These are phyloP conservation scores for Pagrus major DNA, from an alignment of 2,113 vertebrate genomes.

Conservation along the genomic window DNA sequence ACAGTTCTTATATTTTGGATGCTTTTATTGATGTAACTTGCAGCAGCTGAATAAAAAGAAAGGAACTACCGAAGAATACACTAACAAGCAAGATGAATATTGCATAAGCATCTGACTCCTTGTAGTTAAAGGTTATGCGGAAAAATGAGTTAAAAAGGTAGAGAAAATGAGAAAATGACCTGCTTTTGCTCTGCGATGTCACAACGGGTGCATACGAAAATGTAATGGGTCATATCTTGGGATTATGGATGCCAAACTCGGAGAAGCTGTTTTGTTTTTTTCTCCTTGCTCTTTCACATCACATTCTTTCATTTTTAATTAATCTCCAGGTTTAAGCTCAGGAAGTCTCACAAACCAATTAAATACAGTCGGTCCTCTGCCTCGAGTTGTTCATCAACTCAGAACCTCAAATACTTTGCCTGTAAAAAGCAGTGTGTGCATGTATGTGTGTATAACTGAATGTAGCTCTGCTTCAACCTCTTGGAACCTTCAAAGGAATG, in stretches of 20 bases:
- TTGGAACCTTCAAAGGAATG: constrained; percentile 57
- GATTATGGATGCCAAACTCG: constrained; percentile 35
- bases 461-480: constrained; percentile 24
- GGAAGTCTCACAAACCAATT: constrained; percentile 54
- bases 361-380: constrained; percentile 51
- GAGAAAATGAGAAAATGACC: constrained; percentile 2
- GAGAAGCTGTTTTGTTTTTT: constrained; percentile 37
- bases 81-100: constrained; percentile 48
- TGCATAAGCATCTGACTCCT: constrained; percentile 38
- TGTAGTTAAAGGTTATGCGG: constrained; percentile 15
- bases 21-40: constrained; percentile 13
- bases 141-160: constrained; percentile 4
- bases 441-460: background rate
- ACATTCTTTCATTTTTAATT: constrained; percentile 68
- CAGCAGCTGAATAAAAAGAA: constrained; percentile 33
- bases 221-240: constrained; percentile 22
- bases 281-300: constrained; percentile 38
- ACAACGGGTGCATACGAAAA: constrained; percentile 28
- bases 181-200: constrained; percentile 10
- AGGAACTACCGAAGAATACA: background rate
- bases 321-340: constrained; percentile 60
- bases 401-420: constrained; percentile 4
- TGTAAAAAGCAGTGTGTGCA: constrained; percentile 5
- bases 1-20: constrained; percentile 3
- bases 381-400: constrained; percentile 54